Evolutionary conservation across 1,140 invertebrate genomes (phyloP).

Genomic region (Magallana gigas): DNA sequence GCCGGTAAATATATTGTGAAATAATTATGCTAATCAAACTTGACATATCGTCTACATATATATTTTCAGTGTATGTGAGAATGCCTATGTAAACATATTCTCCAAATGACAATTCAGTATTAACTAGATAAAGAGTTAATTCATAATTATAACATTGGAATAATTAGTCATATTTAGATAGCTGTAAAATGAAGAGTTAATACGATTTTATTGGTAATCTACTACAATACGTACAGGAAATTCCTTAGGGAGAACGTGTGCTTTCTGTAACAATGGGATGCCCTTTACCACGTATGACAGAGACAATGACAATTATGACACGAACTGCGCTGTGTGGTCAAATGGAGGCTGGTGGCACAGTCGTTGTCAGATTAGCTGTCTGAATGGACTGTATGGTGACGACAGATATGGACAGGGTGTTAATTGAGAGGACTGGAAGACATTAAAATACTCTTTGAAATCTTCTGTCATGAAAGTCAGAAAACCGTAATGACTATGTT

Average conservation of each 20-base stretch:
- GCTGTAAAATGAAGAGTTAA: no score
- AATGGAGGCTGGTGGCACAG: constrained; percentile 9
- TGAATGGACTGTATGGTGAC: not conserved
- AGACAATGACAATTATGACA: no score
- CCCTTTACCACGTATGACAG: not conserved
- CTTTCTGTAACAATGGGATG: not conserved
- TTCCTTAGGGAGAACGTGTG: not conserved
- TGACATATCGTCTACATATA: no score
- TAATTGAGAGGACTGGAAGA: not conserved
- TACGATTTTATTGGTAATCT: no score
- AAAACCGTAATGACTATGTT: not conserved
- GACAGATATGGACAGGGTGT: not conserved
- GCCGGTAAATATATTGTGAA: not conserved
- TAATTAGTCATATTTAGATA: not conserved
- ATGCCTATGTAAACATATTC: not conserved
- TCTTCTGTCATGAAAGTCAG: constrained; percentile 6
- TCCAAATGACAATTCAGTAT: no score
- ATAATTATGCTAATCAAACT: not conserved
- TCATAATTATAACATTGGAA: not conserved
- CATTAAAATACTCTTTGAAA: not conserved
- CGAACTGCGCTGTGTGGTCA: not conserved
- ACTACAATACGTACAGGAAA: not conserved
- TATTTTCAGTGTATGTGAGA: not conserved
- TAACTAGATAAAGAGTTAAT: no score
- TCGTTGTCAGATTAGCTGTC: not conserved